phyloP scores from a whole-genome alignment of 2,113 vertebrate genomes.

The Osmerus eperlanus region DNA sequence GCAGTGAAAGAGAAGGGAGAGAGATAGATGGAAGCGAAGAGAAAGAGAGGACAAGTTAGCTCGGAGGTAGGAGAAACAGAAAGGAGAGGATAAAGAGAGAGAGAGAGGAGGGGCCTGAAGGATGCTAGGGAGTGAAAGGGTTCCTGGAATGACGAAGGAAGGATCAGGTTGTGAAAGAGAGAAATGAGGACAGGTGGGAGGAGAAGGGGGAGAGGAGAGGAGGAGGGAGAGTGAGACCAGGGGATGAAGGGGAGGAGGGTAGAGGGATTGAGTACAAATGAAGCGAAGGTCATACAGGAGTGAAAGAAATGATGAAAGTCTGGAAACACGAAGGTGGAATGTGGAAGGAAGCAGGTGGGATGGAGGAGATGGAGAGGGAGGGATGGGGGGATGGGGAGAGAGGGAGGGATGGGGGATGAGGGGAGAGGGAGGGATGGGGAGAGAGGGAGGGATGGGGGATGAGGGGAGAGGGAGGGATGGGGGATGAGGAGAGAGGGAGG shows the following conservation, averaged over 20 bases:
- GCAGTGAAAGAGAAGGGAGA: neutral
- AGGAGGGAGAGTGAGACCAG: neutral
- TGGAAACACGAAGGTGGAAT: conserved; percentile 4
- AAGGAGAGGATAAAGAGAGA: no score
- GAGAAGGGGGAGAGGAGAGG: neutral
- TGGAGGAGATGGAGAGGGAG: no score
- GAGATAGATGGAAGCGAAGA: neutral
- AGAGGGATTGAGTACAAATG: no score
- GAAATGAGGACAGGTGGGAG: neutral
- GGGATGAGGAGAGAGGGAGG: no score
- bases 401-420: no score
- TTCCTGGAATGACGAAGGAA: no score
- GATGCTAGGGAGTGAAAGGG: no score
- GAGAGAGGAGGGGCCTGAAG: neutral
- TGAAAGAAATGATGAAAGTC: conserved; percentile 23
- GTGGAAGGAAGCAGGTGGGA: no score
- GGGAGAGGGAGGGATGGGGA: no score
- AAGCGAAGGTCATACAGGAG: neutral
- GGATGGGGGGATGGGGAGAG: no score
- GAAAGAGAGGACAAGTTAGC: neutral
- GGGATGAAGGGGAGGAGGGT: neutral
- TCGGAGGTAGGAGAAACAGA: neutral
- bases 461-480: conserved; percentile 26
- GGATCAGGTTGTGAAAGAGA: no score
- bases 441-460: conserved; percentile 7